Percentiles rank a stretch among this genome's conserved stretches.
phyloP scores from a whole-genome alignment of 2,113 vertebrate species.

The Phrynocephalus versicolor region DNA sequence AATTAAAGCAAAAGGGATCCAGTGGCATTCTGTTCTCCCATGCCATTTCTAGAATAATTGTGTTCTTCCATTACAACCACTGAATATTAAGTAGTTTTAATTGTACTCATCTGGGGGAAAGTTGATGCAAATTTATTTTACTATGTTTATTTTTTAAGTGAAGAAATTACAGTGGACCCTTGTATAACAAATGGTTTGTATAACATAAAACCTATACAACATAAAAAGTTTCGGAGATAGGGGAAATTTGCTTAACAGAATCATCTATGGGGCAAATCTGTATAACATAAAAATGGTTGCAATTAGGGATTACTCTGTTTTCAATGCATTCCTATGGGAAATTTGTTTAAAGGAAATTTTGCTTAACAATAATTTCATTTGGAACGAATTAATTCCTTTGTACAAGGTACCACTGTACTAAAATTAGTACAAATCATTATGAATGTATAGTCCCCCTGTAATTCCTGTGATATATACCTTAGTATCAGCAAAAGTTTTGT shows the following conservation, averaged over 20 bases:
- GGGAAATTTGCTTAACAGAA: too few relatives aligned
- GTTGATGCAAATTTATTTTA: constrained; percentile 20
- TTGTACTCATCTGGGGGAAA: constrained; percentile 17
- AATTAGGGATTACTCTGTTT: too few relatives aligned
- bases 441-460: fast-evolving
- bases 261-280: too few relatives aligned
- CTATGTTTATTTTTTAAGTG: constrained; percentile 9
- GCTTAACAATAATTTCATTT: too few relatives aligned
- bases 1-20: not conserved
- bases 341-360: too few relatives aligned
- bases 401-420: too few relatives aligned
- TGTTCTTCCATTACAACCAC: constrained; percentile 20
- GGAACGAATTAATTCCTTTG: too few relatives aligned
- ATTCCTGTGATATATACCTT: not conserved
- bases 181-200: too few relatives aligned
- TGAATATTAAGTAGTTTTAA: constrained; percentile 3
- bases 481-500: constrained; percentile 42
- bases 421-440: not conserved
- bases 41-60: constrained; percentile 6
- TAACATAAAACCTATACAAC: too few relatives aligned
- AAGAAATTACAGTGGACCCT: not conserved
- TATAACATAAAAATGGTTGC: not conserved
- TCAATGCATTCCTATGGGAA: too few relatives aligned
- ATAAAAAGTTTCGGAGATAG: too few relatives aligned
- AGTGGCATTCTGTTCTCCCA: not conserved